Percentiles rank a stretch among this genome's conserved stretches.
phyloP scores from a whole-genome alignment of 37 sponge, comb jelly and placozoan species.

The Aphrocallistes beatrix region DNA sequence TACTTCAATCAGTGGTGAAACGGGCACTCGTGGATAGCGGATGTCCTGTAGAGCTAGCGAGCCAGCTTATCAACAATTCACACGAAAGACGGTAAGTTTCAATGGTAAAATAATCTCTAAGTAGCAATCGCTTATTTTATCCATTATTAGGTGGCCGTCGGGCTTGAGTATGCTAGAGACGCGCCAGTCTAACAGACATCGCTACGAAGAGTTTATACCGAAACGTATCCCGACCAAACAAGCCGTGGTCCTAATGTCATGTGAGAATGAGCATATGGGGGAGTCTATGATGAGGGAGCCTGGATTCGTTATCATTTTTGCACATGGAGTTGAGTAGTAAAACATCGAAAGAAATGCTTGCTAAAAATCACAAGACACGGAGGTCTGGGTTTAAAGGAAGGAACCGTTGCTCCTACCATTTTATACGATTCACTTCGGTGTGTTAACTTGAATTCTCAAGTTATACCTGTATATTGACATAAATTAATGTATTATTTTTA shows the following conservation, averaged over 20 bases:
- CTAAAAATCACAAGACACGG: too few species aligned
- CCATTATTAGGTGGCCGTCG: slow-evolving; percentile 76
- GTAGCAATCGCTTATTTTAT: too few species aligned
- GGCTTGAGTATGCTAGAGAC: slow-evolving; percentile 88
- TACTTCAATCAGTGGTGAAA: slow-evolving; percentile 77
- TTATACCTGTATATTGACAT: too few species aligned
- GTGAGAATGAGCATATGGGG: slow-evolving; percentile 95
- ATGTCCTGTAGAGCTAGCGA: slow-evolving; percentile 63
- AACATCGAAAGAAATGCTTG: too few species aligned
- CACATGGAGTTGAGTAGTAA: slow-evolving; percentile 92
- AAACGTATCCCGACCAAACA: slow-evolving; percentile 88
- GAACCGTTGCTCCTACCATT: too few species aligned
- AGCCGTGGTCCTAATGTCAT: slow-evolving; percentile 85
- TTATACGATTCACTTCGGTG: too few species aligned
- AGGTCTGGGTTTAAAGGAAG: too few species aligned
- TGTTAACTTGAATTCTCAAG: too few species aligned
- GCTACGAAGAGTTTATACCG: slow-evolving; percentile 82
- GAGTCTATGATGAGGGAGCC: slow-evolving; percentile 68
- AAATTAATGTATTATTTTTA: too few species aligned
- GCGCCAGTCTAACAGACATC: slow-evolving; percentile 70
- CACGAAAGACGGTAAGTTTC: slow-evolving; percentile 54
- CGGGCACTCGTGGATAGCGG: slow-evolving; percentile 71
- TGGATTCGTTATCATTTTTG: slow-evolving; percentile 92
- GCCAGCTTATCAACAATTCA: slow-evolving; percentile 78
- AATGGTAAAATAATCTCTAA: too few species aligned